Conservation (phyloP, 2,888 invertebrate species). For the Latrodectus elegans region DNA sequence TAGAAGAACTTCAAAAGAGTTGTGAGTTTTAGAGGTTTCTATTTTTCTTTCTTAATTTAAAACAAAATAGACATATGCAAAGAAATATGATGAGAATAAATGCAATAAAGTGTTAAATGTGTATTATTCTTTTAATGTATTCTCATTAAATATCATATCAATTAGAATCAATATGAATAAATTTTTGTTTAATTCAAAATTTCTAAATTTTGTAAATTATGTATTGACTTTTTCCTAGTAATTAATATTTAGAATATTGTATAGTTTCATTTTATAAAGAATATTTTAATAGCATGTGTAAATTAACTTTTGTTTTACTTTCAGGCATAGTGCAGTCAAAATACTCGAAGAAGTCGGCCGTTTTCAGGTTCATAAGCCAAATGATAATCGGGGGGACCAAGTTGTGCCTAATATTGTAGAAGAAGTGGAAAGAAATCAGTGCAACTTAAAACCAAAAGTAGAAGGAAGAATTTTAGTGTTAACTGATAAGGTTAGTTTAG, state of each 20-base stretch:
- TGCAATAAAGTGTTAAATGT: no score
- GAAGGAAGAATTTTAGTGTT: conserved; percentile 87
- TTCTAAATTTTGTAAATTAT: no score
- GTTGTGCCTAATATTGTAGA: conserved; percentile 77
- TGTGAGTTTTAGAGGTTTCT: no score
- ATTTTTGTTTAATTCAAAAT: no score
- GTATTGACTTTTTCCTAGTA: neutral
- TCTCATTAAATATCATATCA: no score
- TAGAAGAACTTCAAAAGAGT: no score
- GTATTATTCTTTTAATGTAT: no score
- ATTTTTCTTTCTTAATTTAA: no score
- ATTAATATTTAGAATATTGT: neutral
- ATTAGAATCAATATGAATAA: no score
- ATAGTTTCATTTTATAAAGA: neutral
- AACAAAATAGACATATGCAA: no score
- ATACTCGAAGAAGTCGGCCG: conserved; percentile 50
- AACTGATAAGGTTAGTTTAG: conserved; percentile 81
- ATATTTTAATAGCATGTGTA: no score
- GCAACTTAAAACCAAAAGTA: conserved; percentile 85
- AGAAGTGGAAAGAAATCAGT: conserved; percentile 86
- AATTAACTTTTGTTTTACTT: neutral
- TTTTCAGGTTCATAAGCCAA: conserved; percentile 47
- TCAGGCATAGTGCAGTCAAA: conserved; percentile 57
- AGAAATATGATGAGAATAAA: no score
- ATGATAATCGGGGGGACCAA: conserved; percentile 5